Evolutionary conservation across 2,797 vertebrate genomes (phyloP).

Genomic region (Chanos chanos): DNA sequence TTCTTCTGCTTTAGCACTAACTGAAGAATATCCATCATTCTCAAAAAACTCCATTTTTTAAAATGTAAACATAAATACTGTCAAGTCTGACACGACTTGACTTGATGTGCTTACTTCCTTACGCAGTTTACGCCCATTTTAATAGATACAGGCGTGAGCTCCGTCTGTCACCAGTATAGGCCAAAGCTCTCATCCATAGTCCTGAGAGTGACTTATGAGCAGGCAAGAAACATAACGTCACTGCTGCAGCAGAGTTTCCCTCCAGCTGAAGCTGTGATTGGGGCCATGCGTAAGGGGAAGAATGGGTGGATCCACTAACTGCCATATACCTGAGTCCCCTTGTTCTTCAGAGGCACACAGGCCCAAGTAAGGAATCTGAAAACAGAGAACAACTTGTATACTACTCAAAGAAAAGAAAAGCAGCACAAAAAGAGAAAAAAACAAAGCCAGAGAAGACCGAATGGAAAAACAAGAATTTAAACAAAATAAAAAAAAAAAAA

Average conservation of each 20-base stretch:
- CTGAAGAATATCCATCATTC: conserved; percentile 1
- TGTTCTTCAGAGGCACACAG: conserved; percentile 95
- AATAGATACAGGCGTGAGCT: not conserved
- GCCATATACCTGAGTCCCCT: conserved; percentile 91
- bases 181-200: not conserved
- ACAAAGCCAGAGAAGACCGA: not conserved
- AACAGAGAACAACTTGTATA: not conserved
- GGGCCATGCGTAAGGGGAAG: conserved; percentile 95
- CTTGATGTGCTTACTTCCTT: conserved; percentile 11
- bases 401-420: not conserved
- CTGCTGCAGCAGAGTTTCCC: conserved; percentile 91
- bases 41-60: not conserved
- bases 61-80: conserved; percentile 20
- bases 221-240: conserved; percentile 46
- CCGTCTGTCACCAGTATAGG: conserved; percentile 21
- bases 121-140: not conserved
- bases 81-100: not conserved
- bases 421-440: not conserved
- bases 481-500: not conserved
- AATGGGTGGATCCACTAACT: conserved; percentile 94
- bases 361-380: conserved; percentile 94
- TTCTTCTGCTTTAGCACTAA: not conserved
- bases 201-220: not conserved
- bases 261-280: conserved; percentile 98
- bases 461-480: not conserved